Evolutionary conservation across 2,113 vertebrate genomes (phyloP), one percentile per base, ranked within the genome.

Genomic region (Lamprotornis superbus): DNA sequence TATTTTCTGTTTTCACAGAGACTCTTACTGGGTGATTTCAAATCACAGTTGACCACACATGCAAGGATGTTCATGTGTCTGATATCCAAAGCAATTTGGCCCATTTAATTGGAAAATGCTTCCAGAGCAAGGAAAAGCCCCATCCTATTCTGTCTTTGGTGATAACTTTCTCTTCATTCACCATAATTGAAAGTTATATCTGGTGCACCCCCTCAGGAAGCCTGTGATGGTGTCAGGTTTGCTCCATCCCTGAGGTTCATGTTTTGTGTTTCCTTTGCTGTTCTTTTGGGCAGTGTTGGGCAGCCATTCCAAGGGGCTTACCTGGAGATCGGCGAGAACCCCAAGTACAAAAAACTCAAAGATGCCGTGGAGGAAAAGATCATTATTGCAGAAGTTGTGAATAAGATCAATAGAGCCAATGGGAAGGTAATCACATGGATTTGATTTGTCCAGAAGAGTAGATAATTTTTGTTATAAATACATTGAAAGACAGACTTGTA

Each of bases 291-390:
- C 96, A 99, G 99, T 25, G 99, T 99, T 84, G 98, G 98, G 33
- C 99, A 99, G n/a, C 99, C 99, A 0, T 99, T 99, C 97, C 99
- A 99, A 98, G 99, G 99, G 42, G 98, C 99, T 97, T 99, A 99
- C 96, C 65, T 99, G 97, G 99, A 99, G 97, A 99, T 99, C 94
- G 98, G 97, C 81, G 99, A 99, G 97, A 99, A 99, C 95, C 99
- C 99, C 68, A 99, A 99, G 95, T 99, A 99, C 95, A 99, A 99
- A 95, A 99, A 99, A 52, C 98, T 99, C 42, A 99, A 98, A 97
- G 98, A 98, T 68, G 97, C 98, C 1, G 96, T 99, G 93, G 99
- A 99, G 50, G 99, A 99, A 79, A 99, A 99, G 97, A 98, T 99
- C 53, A 98, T 99, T 83, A 98, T 99, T 93, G 99, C 99, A 12